These are phyloP conservation scores for Chlorospingus semifuscus DNA, from an alignment of 2,797 vertebrate genomes.

Conservation along the genomic window DNA sequence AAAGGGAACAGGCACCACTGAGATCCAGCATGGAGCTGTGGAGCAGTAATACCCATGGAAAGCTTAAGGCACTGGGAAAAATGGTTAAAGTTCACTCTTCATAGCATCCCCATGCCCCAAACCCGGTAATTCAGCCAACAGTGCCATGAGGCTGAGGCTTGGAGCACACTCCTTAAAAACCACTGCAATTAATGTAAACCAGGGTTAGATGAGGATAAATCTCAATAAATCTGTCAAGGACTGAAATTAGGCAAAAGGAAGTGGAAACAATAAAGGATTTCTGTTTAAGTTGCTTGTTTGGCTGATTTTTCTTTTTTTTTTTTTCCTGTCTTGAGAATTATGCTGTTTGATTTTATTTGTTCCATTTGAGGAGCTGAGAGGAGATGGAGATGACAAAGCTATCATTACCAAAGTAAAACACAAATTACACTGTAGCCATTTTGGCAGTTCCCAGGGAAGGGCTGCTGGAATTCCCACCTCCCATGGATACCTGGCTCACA, in stretches of 20 bases:
- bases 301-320: background rate
- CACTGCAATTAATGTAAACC: background rate
- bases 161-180: background rate
- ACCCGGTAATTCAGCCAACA: background rate
- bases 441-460: background rate
- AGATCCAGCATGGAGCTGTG: background rate
- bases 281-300: background rate
- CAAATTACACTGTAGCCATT: background rate
- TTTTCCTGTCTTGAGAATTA: background rate
- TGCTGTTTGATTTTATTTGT: background rate
- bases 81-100: background rate
- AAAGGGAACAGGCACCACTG: conserved; percentile 34
- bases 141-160: background rate
- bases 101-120: rapidly evolving
- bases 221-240: background rate
- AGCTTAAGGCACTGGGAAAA: background rate
- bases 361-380: background rate
- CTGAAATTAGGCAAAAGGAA: background rate
- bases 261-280: background rate
- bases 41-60: rapidly evolving
- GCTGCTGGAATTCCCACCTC: background rate
- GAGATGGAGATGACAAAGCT: background rate
- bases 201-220: background rate
- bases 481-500: background rate
- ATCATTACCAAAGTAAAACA: background rate